Conservation (phyloP, 2,797 vertebrate species). For the Sebastiscus tertius region DNA sequence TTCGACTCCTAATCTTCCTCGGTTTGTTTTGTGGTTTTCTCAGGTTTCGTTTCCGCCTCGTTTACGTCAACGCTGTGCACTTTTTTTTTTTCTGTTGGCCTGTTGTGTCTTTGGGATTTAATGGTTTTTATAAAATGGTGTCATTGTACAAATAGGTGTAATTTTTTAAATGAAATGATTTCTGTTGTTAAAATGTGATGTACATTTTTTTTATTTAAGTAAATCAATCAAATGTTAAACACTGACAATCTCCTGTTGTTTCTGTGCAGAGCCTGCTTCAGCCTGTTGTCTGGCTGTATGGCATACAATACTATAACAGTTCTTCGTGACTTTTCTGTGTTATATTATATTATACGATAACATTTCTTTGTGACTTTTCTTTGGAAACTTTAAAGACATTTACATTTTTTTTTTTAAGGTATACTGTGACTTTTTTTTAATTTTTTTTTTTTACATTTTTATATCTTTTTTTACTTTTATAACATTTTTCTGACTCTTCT, state of each 20-base stretch:
- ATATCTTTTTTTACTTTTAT: rapidly evolving
- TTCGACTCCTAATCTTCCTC: neutral
- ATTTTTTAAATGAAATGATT: slow-evolving; percentile 71
- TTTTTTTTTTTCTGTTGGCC: neutral
- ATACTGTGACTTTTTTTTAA: rapidly evolving
- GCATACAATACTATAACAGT: no score
- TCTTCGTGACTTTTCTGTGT: no score
- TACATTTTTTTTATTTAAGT: slow-evolving; percentile 58
- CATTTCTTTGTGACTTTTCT: no score
- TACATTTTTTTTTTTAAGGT: no score
- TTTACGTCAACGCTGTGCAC: neutral
- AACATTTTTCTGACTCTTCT: no score
- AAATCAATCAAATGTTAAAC: slow-evolving; percentile 49
- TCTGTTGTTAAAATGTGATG: slow-evolving; percentile 78
- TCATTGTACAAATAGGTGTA: slow-evolving; percentile 75
- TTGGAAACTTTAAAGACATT: no score
- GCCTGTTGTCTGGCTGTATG: no score
- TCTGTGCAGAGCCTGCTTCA: neutral
- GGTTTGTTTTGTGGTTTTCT: slow-evolving; percentile 10
- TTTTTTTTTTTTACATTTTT: no score
- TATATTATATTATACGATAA: no score
- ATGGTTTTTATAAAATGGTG: slow-evolving; percentile 75
- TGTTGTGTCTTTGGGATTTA: slow-evolving; percentile 26
- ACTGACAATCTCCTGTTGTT: neutral
- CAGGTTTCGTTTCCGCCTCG: neutral